Evolutionary conservation across 2,113 vertebrate genomes (phyloP), one percentile per base, ranked within the genome.

Genomic region (Alosa alosa): DNA sequence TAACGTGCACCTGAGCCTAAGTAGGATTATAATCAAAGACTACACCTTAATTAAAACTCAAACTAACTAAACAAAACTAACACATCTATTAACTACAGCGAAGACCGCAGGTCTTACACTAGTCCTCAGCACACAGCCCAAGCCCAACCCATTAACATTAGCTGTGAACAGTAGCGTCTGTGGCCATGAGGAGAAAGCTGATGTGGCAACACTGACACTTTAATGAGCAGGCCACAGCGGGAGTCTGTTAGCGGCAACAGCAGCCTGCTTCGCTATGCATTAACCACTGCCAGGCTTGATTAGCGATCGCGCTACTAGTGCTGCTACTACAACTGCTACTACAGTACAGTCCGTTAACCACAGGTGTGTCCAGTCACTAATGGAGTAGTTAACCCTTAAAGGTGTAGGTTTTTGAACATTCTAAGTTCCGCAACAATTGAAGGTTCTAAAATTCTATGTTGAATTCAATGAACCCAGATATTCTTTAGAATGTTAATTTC

Each of bases 121-220:
- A 78, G 13, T 44, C 72, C 15, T 78, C 36, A 75, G 68, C 31
- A 13, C 68, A 75, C 25, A 75, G 68, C 31, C 13, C 36, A 31
- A 9, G 2, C n/a, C 25, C 31, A 10, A 2, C 72, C 11, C 72
- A 78, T 78, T 78, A 78, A 1, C 31, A 17, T 41, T 9, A 78
- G 31, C 31, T 39, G 31, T 17, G 10, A 15, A 15, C 50, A 39
- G 25, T 78, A 78, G 72, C 72, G 4, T 10, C 72, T 78, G 5
- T 10, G 1, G 10, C 36, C 13, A 13, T 5, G 36, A 78, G 31
- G 72, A 36, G 72, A 11, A 31, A 31, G n/a, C 68, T 10, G 36
- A 36, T 78, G 72, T 78, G 72, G 25, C 72, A 78, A 78, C 72
- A 78, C 36, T 78, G 72, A 78, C 72, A 39, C 72, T 17, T 78